Base-by-base conservation (phyloP, 2,797 vertebrate genomes). In the Enteromius trimaculatus region DNA sequence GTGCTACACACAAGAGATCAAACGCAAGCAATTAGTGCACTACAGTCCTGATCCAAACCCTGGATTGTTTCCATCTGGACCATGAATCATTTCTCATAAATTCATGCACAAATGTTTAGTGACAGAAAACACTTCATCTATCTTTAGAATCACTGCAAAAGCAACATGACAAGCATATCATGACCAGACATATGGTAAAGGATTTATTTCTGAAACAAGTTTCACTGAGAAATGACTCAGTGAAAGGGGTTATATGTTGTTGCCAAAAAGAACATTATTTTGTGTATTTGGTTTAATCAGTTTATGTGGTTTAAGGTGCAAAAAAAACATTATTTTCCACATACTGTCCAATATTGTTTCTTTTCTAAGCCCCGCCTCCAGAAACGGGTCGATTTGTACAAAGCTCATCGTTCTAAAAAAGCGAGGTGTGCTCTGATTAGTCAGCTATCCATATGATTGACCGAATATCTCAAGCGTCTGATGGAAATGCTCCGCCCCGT, bases 1-100 rank as follows among this genome's bases (percentile, higher is more conserved):
- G 70, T 31, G 23, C 10, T 71, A 42, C 44, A 49, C 31, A 66
- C 16, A 10, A 37, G 14, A 37, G 64, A 66, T 66, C 64, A 66
- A 19, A 66, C 29, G 17, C 19, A 21, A 31, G 8, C 70, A 19
- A 49, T 49, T 69, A 66, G 64, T 10, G 64, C 64, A 55, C 31
- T 13, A 14, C 4, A 77, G 55, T 31, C 11, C 29, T 3, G 77
- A 79, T 51, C 7, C 6, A 10, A n/a, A 23, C 44, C 29, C 19
- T 51, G 77, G 8, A 10, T 44, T 64, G 58, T 39, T 47, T 77
- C 16, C 58, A 64, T 77, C 76, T 77, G 76, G 39, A 47, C 10
- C 9, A 8, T 47, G 1, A 53, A 68, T 68, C 13, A 34, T 65
- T 19, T 51, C 26, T 23, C 9, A 49, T 6, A 66, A 78, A 51